Percentiles rank a stretch among this genome's conserved stretches.
phyloP scores from a whole-genome alignment of 2,113 vertebrate species.

The Centropus bengalensis region DNA sequence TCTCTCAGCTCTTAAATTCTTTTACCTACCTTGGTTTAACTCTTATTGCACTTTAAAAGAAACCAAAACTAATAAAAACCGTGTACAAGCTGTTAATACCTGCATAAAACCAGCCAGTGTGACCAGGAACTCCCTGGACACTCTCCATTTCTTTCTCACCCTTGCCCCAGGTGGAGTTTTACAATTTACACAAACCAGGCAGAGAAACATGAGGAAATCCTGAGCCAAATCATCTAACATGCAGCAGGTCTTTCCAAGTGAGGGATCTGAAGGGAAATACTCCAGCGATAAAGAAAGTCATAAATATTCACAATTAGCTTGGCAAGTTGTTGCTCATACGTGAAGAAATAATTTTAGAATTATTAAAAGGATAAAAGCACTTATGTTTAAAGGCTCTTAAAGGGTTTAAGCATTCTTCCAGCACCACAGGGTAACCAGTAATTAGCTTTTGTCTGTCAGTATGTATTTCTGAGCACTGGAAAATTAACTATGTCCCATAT shows the following conservation, averaged over 20 bases:
- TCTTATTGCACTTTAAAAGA: neutral
- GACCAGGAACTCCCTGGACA: neutral
- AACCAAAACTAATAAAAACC: neutral
- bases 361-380: neutral
- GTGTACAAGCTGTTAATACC: neutral
- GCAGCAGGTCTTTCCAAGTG: neutral
- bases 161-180: neutral
- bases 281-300: neutral
- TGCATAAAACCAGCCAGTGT: neutral
- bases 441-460: neutral
- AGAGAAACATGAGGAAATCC: neutral
- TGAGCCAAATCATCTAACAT: neutral
- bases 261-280: neutral
- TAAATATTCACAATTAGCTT: neutral
- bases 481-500: neutral
- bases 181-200: neutral
- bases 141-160: neutral
- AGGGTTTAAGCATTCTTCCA: neutral
- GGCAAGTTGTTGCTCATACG: neutral
- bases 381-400: neutral
- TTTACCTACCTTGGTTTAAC: neutral
- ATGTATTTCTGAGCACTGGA: neutral
- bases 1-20: conserved; percentile 36
- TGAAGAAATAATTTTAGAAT: neutral
- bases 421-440: neutral